Conservation (phyloP, 2,888 invertebrate genomes). For the Agrilus biguttatus region DNA sequence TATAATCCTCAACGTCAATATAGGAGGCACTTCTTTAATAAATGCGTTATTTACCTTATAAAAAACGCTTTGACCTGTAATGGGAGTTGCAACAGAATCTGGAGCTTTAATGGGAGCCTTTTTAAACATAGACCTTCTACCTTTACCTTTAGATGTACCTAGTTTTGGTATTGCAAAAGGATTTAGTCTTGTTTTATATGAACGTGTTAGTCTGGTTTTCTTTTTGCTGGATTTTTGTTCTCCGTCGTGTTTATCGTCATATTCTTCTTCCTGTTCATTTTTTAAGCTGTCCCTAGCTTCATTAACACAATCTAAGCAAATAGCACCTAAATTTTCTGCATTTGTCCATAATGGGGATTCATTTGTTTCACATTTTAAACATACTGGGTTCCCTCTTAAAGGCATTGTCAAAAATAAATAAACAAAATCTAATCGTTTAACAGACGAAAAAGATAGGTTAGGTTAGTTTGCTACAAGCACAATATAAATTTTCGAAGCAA, state of each 20-base stretch:
- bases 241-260: conserved; percentile 18
- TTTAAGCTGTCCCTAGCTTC: conserved; percentile 32
- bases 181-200: conserved; percentile 32
- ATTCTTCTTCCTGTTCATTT: conserved; percentile 21
- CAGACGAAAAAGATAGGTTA: too few species aligned
- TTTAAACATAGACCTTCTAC: conserved; percentile 64
- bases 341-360: conserved; percentile 66
- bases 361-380: conserved; percentile 52
- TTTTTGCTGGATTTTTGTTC: conserved; percentile 40
- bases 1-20: conserved; percentile 6
- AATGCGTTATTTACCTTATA: conserved; percentile 38
- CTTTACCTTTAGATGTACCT: conserved; percentile 48
- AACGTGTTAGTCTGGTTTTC: conserved; percentile 42
- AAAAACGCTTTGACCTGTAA: conserved; percentile 67
- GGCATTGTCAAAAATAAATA: conserved; percentile 18
- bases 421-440: too few species aligned
- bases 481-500: too few species aligned
- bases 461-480: too few species aligned
- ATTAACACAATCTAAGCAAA: conserved; percentile 62
- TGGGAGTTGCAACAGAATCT: conserved; percentile 63
- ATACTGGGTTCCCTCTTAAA: conserved; percentile 43
- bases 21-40: background rate
- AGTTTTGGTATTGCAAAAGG: conserved; percentile 30
- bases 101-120: conserved; percentile 70
- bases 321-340: conserved; percentile 51